Evolutionary conservation across 2,888 invertebrate species (phyloP).

Genomic region (Hartigia nigra): DNA sequence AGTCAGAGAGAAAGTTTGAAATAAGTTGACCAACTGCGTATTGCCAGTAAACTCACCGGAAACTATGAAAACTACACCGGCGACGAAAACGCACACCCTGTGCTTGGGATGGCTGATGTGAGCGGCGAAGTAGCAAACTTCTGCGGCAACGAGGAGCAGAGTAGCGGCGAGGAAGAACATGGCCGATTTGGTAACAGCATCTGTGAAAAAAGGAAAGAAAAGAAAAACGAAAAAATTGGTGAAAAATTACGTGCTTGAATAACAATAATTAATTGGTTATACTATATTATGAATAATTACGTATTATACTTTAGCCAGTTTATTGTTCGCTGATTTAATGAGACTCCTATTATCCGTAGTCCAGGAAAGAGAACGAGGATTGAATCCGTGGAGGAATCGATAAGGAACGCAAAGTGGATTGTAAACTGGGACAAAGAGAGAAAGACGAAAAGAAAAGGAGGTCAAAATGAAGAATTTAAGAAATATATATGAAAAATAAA

Average conservation of each 20-base stretch:
- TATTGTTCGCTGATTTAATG: background rate
- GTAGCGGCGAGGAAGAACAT: conserved; percentile 84
- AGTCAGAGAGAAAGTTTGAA: background rate
- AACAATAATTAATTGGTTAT: background rate
- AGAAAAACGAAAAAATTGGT: conserved; percentile 38
- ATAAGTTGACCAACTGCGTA: background rate
- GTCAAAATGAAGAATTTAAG: background rate
- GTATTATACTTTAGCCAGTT: background rate
- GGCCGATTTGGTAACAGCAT: conserved; percentile 88
- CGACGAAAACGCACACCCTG: conserved; percentile 84
- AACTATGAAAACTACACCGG: conserved; percentile 88
- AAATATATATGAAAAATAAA: background rate
- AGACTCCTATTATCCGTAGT: too few relatives aligned
- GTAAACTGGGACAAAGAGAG: background rate
- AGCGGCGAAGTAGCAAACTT: conserved; percentile 83
- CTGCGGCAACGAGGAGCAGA: conserved; percentile 80
- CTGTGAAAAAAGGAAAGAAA: conserved; percentile 74
- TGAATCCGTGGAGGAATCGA: background rate
- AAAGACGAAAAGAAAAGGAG: background rate
- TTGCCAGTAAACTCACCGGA: conserved; percentile 75
- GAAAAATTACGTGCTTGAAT: background rate
- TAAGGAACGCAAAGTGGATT: background rate
- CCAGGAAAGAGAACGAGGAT: too few relatives aligned
- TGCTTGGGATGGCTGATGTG: conserved; percentile 79
- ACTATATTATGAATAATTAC: background rate